These are phyloP conservation scores for Gymnocypris eckloni DNA, from an alignment of 2,797 vertebrate genomes.

Conservation along the genomic window DNA sequence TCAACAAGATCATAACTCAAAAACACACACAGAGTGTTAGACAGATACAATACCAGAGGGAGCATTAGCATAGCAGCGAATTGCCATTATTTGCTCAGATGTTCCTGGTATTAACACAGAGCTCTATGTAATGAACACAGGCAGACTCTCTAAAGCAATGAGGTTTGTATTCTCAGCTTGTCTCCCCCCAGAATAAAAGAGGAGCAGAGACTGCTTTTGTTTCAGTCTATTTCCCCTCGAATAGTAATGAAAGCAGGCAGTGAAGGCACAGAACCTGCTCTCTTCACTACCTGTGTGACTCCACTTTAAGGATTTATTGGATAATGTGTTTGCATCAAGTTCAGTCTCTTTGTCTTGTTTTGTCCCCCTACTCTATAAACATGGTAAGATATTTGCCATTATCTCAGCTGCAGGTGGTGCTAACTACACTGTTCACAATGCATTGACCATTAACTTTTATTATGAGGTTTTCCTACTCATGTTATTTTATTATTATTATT, in stretches of 20 bases:
- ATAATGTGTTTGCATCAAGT: slow-evolving; percentile 38
- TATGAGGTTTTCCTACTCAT: not conserved
- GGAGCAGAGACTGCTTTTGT: slow-evolving; percentile 61
- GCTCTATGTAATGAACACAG: slow-evolving; percentile 59
- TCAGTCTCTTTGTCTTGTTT: slow-evolving; percentile 10
- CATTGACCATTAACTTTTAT: slow-evolving; percentile 27
- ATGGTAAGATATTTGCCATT: not conserved
- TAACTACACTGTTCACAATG: not conserved
- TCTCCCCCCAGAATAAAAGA: slow-evolving; percentile 57
- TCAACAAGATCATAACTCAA: slow-evolving; percentile 46
- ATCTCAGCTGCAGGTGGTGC: slow-evolving; percentile 16
- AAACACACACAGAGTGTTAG: slow-evolving; percentile 45
- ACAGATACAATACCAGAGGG: slow-evolving; percentile 52
- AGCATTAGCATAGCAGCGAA: slow-evolving; percentile 55
- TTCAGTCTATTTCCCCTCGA: slow-evolving; percentile 67
- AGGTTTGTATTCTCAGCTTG: slow-evolving; percentile 61
- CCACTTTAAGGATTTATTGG: slow-evolving; percentile 52
- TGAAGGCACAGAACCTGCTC: slow-evolving; percentile 60
- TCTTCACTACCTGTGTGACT: slow-evolving; percentile 61
- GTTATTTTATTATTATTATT: too few relatives aligned
- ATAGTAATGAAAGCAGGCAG: slow-evolving; percentile 65
- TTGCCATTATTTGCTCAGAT: slow-evolving; percentile 60
- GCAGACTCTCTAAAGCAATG: slow-evolving; percentile 46
- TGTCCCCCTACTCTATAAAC: not conserved
- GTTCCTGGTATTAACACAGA: slow-evolving; percentile 56